These are phyloP conservation scores for Stomatorhinus ivindoensis DNA, from an alignment of 2,113 vertebrate genomes.

Conservation along the genomic window DNA sequence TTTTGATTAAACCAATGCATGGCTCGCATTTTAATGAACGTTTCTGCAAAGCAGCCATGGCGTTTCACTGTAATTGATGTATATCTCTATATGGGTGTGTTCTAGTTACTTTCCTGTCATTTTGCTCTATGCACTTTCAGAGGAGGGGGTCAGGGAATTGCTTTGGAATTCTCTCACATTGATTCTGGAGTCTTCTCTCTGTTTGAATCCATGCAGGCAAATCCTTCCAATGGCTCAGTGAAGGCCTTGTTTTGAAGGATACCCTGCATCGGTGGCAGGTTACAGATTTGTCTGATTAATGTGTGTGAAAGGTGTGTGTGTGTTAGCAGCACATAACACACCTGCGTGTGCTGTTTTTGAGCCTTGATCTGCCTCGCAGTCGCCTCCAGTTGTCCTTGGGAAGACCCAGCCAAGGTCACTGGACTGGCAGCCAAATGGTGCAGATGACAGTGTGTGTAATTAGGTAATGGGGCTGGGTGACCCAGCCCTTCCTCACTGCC, in stretches of 20 bases:
- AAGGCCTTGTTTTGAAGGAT: background rate
- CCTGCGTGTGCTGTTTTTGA: background rate
- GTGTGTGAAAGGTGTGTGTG: background rate
- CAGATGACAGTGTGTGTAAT: constrained; percentile 10
- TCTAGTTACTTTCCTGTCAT: background rate
- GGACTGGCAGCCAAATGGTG: constrained; percentile 1
- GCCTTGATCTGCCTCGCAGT: background rate
- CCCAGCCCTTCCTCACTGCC: constrained; percentile 21
- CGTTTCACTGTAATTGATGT: background rate
- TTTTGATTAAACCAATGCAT: background rate
- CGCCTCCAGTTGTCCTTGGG: constrained; percentile 2
- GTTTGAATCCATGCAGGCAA: background rate
- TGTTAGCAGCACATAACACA: background rate
- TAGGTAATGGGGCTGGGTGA: constrained; percentile 1
- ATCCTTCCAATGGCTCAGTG: background rate
- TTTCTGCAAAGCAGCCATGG: background rate
- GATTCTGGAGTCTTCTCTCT: background rate
- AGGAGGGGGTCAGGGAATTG: background rate
- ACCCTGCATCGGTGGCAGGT: background rate
- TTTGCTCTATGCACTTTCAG: background rate
- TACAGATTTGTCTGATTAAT: background rate
- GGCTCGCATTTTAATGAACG: background rate
- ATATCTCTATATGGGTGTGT: background rate
- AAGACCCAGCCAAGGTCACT: constrained; percentile 8
- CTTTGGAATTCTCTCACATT: background rate